Base-by-base conservation (phyloP, 2,797 vertebrate genomes). In the Tauraco hartlaubi region DNA sequence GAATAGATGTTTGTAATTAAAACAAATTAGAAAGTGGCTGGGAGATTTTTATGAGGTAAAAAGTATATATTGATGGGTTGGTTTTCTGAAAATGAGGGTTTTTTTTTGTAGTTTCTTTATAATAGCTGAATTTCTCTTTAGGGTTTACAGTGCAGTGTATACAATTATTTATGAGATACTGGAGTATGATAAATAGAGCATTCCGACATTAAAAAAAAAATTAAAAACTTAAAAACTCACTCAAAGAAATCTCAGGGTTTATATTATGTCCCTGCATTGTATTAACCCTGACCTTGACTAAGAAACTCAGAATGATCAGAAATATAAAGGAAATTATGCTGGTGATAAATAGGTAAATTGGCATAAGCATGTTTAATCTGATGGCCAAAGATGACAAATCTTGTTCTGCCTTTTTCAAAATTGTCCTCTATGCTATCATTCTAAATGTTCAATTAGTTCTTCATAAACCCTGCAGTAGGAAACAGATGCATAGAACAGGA, bases 141-240 rank as follows among this genome's bases (percentile, higher is more conserved):
- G 94, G 94, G 64, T 96, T 97, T 97, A 88, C 68, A 93, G 8
- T 94, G 48, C 62, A 73, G 44, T 93, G 69, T 96, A 92, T 96
- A 72, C 94, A 97, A 96, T 97, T 97, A 96, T 97, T 97, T 98
- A 96, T 90, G 85, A 97, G 95, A 96, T 96, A 87, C 85, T 76
- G 29, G 85, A 92, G 75, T 92, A 91, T 85, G 88, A 95, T 96
- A 95, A 98, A 96, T 88, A 81, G 55, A 62, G 16, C 59, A 92
- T 96, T 97, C 69, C 58, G 29, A 78, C 66, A 71, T 93, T 83
- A 76, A 88, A 90, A 79, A 83, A 35, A 13, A 41, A 39, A 26
- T 14, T 21, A 22, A 10, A 48, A 41, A 39, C 29, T 14, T 21
- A 22, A 10, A 48, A 83, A 72, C 20, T 6, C 39, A 66, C 35